phyloP scores from a whole-genome alignment of 2,113 vertebrate genomes.

The Vulpes vulpes region DNA sequence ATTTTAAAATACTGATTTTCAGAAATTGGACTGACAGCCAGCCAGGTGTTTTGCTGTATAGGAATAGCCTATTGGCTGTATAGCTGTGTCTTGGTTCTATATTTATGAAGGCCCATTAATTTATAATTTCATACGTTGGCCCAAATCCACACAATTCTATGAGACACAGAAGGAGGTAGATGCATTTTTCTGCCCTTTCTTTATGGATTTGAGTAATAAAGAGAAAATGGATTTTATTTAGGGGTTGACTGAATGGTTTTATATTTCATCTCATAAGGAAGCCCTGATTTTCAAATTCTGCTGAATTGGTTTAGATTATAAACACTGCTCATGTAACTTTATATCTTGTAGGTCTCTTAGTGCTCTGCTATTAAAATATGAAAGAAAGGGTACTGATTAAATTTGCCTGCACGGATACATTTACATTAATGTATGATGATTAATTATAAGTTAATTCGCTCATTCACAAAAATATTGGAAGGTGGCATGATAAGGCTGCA shows the following conservation, averaged over 20 bases:
- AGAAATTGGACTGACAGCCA: slow-evolving; percentile 47
- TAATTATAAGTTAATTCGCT: slow-evolving; percentile 83
- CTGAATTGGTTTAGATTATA: slow-evolving; percentile 75
- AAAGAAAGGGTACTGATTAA: slow-evolving; percentile 86
- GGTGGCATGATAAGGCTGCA: slow-evolving; percentile 72
- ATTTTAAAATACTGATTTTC: slow-evolving; percentile 67
- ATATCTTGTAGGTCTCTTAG: slow-evolving; percentile 76
- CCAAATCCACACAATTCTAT: neutral
- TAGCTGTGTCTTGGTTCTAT: neutral
- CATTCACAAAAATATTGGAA: slow-evolving; percentile 80
- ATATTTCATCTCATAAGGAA: slow-evolving; percentile 76
- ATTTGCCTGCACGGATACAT: slow-evolving; percentile 81
- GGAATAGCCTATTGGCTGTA: neutral
- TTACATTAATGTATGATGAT: slow-evolving; percentile 82
- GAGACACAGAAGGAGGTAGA: neutral
- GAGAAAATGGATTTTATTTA: slow-evolving; percentile 67
- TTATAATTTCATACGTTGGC: slow-evolving; percentile 66
- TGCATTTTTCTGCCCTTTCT: neutral
- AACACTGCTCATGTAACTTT: slow-evolving; percentile 78
- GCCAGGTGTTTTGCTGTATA: slow-evolving; percentile 30
- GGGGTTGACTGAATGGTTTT: slow-evolving; percentile 66
- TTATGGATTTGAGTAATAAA: slow-evolving; percentile 55
- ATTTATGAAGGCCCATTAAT: slow-evolving; percentile 53
- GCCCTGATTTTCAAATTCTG: slow-evolving; percentile 51
- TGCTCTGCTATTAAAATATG: slow-evolving; percentile 85